Percentiles rank a stretch among this genome's conserved stretches.
phyloP scores from a whole-genome alignment of 1,140 invertebrate species.

The Brachionus manjavacas region DNA sequence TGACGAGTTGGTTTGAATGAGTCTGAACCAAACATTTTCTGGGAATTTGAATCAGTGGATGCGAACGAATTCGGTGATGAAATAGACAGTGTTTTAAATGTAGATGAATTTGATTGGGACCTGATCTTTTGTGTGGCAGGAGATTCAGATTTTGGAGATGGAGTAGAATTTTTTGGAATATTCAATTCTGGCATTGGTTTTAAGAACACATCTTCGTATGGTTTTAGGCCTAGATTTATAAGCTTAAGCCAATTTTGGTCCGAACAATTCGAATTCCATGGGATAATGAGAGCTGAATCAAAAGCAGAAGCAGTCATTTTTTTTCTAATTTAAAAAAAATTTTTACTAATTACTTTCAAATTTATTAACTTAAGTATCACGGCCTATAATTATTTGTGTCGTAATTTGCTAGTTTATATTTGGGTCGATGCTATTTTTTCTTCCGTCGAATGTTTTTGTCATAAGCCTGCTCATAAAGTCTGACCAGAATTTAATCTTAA shows the following conservation, averaged over 20 bases:
- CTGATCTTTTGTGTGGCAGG: not conserved
- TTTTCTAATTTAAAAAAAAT: not conserved
- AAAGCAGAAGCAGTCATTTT: conserved; percentile 18
- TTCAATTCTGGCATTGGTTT: not conserved
- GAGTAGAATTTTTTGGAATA: not conserved
- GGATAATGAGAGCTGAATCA: not conserved
- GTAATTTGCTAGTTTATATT: not conserved
- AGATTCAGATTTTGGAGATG: not conserved
- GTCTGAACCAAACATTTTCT: not conserved
- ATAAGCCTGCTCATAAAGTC: not conserved
- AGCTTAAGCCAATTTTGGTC: not conserved
- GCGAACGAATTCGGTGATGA: not conserved
- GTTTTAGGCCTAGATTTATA: not conserved
- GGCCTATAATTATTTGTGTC: conserved; percentile 9
- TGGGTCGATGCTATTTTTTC: not conserved
- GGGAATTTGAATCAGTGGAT: not conserved
- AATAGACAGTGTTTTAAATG: not conserved
- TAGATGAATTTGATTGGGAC: not conserved
- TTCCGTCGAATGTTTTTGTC: not conserved
- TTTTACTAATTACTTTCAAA: not conserved
- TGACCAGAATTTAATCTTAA: not conserved
- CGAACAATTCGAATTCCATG: not conserved
- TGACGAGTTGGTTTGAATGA: not conserved
- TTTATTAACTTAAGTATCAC: not conserved
- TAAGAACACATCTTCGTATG: not conserved